Base-by-base conservation (phyloP, 2,888 invertebrate species). In the Thecocarcelia acutangulata region DNA sequence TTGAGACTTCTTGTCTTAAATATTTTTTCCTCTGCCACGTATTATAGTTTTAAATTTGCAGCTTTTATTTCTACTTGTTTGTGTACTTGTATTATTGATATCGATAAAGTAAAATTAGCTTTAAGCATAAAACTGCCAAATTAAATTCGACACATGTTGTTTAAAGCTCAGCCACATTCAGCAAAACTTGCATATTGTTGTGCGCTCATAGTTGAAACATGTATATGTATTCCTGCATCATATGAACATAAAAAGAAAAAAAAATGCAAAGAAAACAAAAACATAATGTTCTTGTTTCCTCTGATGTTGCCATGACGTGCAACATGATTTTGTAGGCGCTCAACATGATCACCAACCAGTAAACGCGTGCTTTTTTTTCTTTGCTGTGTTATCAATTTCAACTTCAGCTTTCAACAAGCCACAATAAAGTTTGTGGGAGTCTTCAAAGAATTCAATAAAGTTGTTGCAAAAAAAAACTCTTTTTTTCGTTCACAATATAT, bases 301-400 rank as follows among this genome's bases (percentile, higher is more conserved):
- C 56, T 54, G 68, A 73, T 64, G 66, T 77, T 73, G 69, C 64
- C 48, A 85, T 90, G 90, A 90, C 90, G 87, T 87, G 87, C 88
- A 89, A 90, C 90, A 90, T 87, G 89, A 89, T 88, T 90, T 90
- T 90, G 90, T 90, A 89, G 90, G 90, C 90, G 90, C 87, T 85
- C 87, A 88, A 90, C 90, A 90, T 90, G 89, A 85, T 83, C 88
- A 86, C 42, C 15, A 15, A 86, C 86, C 84, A 86, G 86, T 83
- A 74, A 73, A 73, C 61, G 72, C 72, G 75, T 76, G 50, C 56
- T 66, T 52, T 24, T 50, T 61, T 56, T 68, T 52, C 9, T 52
- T 46, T 42, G 28, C 17, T 59, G 42, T 19, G 48, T 46, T 66
- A 66, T 52, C 37, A 58, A 40, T 46, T 70, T 46, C 11, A 37